Conservation (phyloP, 2,113 vertebrate genomes). For the Perca flavescens region DNA sequence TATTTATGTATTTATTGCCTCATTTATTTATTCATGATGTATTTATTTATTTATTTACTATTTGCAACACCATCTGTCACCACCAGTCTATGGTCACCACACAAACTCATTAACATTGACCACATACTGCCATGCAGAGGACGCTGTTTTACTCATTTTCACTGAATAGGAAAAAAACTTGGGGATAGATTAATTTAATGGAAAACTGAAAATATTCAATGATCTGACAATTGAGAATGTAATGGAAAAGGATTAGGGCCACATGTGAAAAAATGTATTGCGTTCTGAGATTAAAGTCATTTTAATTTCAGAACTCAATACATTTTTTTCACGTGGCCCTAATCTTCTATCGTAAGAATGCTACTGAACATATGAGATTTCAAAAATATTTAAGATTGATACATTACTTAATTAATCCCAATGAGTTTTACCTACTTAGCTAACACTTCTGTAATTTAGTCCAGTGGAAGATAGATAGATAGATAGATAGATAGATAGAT, state of each 20-base stretch:
- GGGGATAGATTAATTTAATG: neutral
- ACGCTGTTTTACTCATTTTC: conserved; percentile 10
- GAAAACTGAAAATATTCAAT: neutral
- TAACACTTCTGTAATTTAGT: neutral
- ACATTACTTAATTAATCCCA: neutral
- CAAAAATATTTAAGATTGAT: neutral
- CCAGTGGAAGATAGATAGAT: neutral
- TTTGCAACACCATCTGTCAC: conserved; percentile 2
- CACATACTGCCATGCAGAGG: neutral
- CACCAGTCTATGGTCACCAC: neutral
- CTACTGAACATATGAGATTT: neutral
- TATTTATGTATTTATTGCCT: too few relatives aligned
- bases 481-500: too few relatives aligned
- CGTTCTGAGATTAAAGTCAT: too few relatives aligned
- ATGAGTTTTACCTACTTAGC: neutral
- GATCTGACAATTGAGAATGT: neutral
- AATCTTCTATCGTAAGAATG: too few relatives aligned
- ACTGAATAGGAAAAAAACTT: too few relatives aligned
- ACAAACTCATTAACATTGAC: too few relatives aligned
- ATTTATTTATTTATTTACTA: too few relatives aligned
- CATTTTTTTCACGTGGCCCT: too few relatives aligned
- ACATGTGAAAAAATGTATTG: too few relatives aligned
- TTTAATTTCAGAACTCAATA: too few relatives aligned
- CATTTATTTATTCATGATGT: too few relatives aligned
- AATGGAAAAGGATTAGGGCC: too few relatives aligned